A percentile compares a stretch with the other conserved stretches of the same genome.
phyloP scores from a whole-genome alignment of 1,140 invertebrate species.

The Pteromalus puparum region DNA sequence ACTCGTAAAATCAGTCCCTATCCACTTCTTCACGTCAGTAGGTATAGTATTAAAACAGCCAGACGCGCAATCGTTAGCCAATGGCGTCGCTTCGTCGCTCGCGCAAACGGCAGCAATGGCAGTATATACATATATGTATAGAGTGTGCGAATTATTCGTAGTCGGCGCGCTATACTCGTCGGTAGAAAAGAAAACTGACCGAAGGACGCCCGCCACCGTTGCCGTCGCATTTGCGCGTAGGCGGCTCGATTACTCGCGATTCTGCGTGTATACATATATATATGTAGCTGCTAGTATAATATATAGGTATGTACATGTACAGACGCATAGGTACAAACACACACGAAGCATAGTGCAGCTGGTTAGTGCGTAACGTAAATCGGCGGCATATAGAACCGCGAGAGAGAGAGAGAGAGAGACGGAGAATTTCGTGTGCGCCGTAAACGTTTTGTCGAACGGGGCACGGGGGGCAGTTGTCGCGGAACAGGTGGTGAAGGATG shows the following conservation, averaged over 20 bases:
- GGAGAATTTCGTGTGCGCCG: background rate
- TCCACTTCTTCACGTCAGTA: background rate
- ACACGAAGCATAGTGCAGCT: background rate
- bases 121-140: background rate
- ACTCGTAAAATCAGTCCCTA: background rate
- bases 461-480: background rate
- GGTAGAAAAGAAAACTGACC: slow-evolving; percentile 33
- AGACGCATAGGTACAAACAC: background rate
- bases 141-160: background rate
- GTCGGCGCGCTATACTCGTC: background rate
- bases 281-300: background rate
- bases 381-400: background rate
- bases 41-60: too few species aligned
- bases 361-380: background rate
- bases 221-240: slow-evolving; percentile 7
- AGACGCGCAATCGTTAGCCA: slow-evolving; percentile 11
- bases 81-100: slow-evolving; percentile 32
- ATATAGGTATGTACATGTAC: background rate
- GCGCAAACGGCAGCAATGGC: slow-evolving; percentile 27
- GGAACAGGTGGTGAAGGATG: slow-evolving; percentile 26
- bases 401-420: background rate
- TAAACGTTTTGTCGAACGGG: background rate
- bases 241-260: slow-evolving; percentile 5
- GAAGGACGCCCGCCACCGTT: slow-evolving; percentile 31
- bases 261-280: background rate